A percentile compares a stretch with the other conserved stretches of the same genome.
Conservation (phyloP, 2,888 invertebrate genomes). For the Andrena minutula region DNA sequence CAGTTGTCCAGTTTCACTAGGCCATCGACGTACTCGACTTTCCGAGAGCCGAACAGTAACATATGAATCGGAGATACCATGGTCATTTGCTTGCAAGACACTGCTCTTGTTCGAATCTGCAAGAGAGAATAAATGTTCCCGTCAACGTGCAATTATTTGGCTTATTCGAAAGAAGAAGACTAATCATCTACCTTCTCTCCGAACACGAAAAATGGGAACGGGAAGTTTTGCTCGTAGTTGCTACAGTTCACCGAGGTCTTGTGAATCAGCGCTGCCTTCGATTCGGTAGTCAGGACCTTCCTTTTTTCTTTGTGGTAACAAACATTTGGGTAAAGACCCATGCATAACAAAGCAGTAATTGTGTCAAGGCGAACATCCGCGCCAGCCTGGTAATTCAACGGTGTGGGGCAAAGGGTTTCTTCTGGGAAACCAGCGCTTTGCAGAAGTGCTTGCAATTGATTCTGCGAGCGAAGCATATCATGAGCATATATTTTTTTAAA, state of each 20-base stretch:
- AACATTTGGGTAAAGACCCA: slow-evolving; percentile 98
- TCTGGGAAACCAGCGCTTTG: slow-evolving; percentile 95
- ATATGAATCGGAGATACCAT: slow-evolving; percentile 98
- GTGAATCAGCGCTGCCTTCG: slow-evolving; percentile 97
- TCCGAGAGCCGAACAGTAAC: slow-evolving; percentile 95
- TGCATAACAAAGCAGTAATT: slow-evolving; percentile 93
- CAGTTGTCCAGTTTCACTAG: slow-evolving; percentile 96
- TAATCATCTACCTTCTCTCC: slow-evolving; percentile 92
- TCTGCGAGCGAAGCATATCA: slow-evolving; percentile 78
- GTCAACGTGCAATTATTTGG: slow-evolving; percentile 8
- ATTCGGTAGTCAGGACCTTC: slow-evolving; percentile 97
- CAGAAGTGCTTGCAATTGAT: slow-evolving; percentile 89
- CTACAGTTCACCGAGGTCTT: slow-evolving; percentile 98
- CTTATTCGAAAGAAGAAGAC: neutral
- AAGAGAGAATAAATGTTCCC: slow-evolving; percentile 24
- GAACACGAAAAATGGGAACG: slow-evolving; percentile 98
- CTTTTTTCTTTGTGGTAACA: slow-evolving; percentile 98
- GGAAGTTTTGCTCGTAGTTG: slow-evolving; percentile 93
- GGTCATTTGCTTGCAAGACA: slow-evolving; percentile 98
- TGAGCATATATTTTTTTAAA: neutral
- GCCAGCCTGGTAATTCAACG: slow-evolving; percentile 91
- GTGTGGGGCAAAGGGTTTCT: slow-evolving; percentile 91
- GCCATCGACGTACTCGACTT: slow-evolving; percentile 92
- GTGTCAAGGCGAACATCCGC: slow-evolving; percentile 93
- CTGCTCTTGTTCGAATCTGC: slow-evolving; percentile 95